Base-by-base conservation (phyloP, 2,888 invertebrate species). In the Eilema sororculum region DNA sequence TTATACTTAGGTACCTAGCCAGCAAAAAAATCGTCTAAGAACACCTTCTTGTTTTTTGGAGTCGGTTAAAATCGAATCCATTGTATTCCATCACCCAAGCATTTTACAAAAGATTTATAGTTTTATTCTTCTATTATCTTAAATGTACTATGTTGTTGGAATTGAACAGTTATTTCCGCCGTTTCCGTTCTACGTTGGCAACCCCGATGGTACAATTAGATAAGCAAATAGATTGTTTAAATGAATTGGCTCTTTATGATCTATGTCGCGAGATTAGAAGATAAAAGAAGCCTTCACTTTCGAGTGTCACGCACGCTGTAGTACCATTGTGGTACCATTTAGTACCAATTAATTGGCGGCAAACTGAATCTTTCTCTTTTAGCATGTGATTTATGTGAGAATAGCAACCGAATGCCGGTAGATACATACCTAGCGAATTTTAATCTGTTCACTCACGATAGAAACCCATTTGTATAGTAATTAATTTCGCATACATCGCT, bases 181-280 rank as follows among this genome's bases (percentile, higher is more conserved):
- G 69, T 82, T 79, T 83, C 82, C 85, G 83, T 79, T 85, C 76
- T 76, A 74, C 72, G 79, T 77, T 73, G 77, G 77, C 76, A 74
- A 82, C 79, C 78, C 71, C 76, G 89, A 89, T 89, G 89, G 78
- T 80, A 88, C 79, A 88, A 82, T 87, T 88, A 84, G 89, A 89
- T 89, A 87, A 76, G 67, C 52, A 86, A 87, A 87, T 57, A 84
- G 81, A 84, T 79, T 81, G 80, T 80, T 80, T 77, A 52, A 73
- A 71, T 65, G 69, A 78, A 78, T 74, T 75, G 64, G 77, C 78
- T 73, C 72, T 67, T 30, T 75, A 72, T 78, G 74, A 78, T 83
- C 69, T 77, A 72, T 78, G 77, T 73, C 72, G 65, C 69, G 63
- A 67, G 82, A 82, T 78, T 72, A 66, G 13, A 41, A 60, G 70